Evolutionary conservation across 1,140 invertebrate species (phyloP).

Genomic region (Drosophila sproati): DNA sequence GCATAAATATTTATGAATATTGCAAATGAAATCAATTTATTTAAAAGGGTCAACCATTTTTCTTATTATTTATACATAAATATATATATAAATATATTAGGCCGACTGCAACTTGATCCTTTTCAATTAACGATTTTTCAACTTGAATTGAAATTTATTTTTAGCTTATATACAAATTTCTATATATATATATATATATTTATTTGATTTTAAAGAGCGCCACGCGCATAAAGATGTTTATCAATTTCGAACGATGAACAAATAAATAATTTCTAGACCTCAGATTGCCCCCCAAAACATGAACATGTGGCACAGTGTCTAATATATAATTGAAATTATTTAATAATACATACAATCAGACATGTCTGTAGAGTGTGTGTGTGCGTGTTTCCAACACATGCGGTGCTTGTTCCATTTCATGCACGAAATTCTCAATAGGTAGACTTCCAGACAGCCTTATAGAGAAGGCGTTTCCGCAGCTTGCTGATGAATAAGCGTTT

Average conservation of each 20-base stretch:
- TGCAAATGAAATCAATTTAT: constrained; percentile 3
- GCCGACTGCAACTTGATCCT: background rate
- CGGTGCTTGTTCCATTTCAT: constrained; percentile 20
- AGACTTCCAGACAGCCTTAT: constrained; percentile 19
- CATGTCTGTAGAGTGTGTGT: background rate
- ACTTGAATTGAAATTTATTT: constrained; percentile 18
- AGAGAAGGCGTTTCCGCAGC: background rate
- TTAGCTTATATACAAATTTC: constrained; percentile 16
- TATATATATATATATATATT: constrained; percentile 4
- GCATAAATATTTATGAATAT: constrained; percentile 8
- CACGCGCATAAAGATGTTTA: constrained; percentile 43
- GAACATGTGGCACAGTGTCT: constrained; percentile 26
- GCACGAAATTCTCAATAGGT: constrained; percentile 21
- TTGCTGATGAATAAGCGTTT: constrained; percentile 7
- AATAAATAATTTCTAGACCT: constrained; percentile 47
- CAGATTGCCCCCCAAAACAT: constrained; percentile 22
- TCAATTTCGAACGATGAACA: constrained; percentile 28
- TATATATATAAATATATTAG: background rate
- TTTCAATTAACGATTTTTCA: background rate
- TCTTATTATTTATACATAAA: background rate
- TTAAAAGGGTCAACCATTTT: background rate
- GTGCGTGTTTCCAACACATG: background rate
- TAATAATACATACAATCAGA: constrained; percentile 18
- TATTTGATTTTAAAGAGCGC: constrained; percentile 6
- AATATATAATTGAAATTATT: constrained; percentile 44